Evolutionary conservation across 1,140 invertebrate genomes (phyloP).

Genomic region (Battus philenor): DNA sequence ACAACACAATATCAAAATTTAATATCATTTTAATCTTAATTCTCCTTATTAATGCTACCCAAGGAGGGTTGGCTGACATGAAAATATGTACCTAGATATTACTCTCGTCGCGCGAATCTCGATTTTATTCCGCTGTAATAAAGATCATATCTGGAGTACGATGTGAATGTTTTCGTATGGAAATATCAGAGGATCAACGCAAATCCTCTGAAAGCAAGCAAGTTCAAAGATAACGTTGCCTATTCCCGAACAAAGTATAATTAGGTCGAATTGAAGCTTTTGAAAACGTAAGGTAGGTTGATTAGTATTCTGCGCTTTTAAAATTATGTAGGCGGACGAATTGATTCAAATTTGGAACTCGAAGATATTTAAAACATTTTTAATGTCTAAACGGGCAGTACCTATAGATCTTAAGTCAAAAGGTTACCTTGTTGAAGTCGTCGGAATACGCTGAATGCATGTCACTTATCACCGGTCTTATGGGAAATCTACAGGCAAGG

Average conservation of each 20-base stretch:
- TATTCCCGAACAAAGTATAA: conserved; percentile 44
- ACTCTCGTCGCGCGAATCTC: conserved; percentile 3
- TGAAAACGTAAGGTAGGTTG: conserved; percentile 18
- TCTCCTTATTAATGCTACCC: conserved; percentile 69
- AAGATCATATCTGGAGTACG: conserved; percentile 11
- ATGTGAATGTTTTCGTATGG: conserved; percentile 16
- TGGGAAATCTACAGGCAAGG: too few relatives aligned
- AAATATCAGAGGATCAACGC: conserved; percentile 33
- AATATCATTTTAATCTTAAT: conserved; percentile 76
- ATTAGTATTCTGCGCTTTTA: not conserved
- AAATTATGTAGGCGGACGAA: not conserved
- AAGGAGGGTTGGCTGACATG: conserved; percentile 46
- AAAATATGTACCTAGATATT: conserved; percentile 28
- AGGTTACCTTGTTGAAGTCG: too few relatives aligned
- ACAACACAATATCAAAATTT: conserved; percentile 75
- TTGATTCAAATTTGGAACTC: not conserved
- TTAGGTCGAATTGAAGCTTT: conserved; percentile 35
- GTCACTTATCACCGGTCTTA: too few relatives aligned
- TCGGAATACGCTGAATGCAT: too few relatives aligned
- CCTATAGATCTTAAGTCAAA: too few relatives aligned
- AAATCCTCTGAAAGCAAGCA: conserved; percentile 53
- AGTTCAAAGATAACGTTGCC: conserved; percentile 60
- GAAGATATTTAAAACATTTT: too few relatives aligned
- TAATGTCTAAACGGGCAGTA: too few relatives aligned
- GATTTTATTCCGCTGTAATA: conserved; percentile 8